phyloP scores from a whole-genome alignment of 2,113 vertebrate species.

The Ochotona curzoniae region DNA sequence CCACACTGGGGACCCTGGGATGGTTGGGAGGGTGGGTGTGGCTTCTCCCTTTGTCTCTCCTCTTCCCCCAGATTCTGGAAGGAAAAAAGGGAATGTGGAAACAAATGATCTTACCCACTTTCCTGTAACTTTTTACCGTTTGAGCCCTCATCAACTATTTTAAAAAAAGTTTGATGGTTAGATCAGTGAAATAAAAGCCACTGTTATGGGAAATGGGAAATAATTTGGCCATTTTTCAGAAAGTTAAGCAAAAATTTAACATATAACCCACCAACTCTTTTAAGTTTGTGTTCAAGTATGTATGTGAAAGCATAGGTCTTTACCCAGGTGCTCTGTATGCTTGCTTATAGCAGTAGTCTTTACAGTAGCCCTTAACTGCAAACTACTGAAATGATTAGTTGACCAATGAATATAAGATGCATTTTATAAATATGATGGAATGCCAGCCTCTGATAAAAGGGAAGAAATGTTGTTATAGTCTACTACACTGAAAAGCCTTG shows the following conservation, averaged over 20 bases:
- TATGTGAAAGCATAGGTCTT: neutral
- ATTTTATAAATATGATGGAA: neutral
- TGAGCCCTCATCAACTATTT: no score
- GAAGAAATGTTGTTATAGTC: neutral
- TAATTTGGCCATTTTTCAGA: constrained; percentile 40
- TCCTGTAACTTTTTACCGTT: no score
- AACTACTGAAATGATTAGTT: neutral
- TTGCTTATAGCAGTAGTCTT: neutral
- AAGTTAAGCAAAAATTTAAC: neutral
- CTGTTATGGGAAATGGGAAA: neutral
- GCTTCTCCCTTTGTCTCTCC: no score
- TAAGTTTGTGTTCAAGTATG: neutral
- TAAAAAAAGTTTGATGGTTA: neutral
- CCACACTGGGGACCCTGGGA: no score
- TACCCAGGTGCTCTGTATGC: neutral
- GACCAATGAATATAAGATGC: neutral
- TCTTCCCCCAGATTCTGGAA: no score
- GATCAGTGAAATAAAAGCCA: neutral
- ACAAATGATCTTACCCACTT: no score
- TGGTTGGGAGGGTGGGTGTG: no score
- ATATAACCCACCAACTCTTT: neutral
- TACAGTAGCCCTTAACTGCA: neutral
- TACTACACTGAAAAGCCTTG: neutral
- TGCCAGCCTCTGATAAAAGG: neutral
- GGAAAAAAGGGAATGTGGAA: no score